A percentile compares a stretch with the other conserved stretches of the same genome.
phyloP scores from a whole-genome alignment of 2,797 vertebrate genomes.

The Rhabdomys pumilio region DNA sequence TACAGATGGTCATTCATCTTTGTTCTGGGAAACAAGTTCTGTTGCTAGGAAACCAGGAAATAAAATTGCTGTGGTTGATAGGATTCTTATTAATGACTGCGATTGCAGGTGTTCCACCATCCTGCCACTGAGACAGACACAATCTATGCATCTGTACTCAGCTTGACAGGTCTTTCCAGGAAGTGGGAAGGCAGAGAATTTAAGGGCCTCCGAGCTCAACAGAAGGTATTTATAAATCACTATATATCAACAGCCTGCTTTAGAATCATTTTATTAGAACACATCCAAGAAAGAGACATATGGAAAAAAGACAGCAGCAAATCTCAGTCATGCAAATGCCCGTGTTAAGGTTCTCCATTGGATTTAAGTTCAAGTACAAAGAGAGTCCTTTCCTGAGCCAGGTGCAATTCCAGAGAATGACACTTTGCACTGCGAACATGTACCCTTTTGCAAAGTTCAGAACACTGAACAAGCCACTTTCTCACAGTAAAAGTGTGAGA shows the following conservation, averaged over 20 bases:
- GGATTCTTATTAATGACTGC: constrained; percentile 66
- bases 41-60: constrained; percentile 77
- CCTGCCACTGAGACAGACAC: neutral
- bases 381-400: constrained; percentile 87
- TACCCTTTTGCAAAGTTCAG: constrained; percentile 84
- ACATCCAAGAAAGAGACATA: constrained; percentile 87
- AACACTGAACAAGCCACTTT: constrained; percentile 83
- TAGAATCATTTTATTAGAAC: constrained; percentile 88
- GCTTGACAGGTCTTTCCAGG: constrained; percentile 66
- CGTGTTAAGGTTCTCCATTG: constrained; percentile 82
- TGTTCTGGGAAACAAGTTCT: constrained; percentile 68
- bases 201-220: constrained; percentile 80
- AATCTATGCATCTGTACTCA: constrained; percentile 70
- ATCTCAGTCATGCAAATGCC: constrained; percentile 87
- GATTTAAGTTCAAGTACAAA: constrained; percentile 86
- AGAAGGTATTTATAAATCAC: constrained; percentile 85
- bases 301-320: constrained; percentile 85
- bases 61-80: constrained; percentile 49
- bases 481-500: constrained; percentile 84
- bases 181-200: constrained; percentile 66
- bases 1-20: constrained; percentile 66
- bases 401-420: constrained; percentile 83
- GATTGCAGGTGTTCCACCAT: constrained; percentile 50
- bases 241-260: constrained; percentile 87
- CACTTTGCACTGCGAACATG: constrained; percentile 73